These are phyloP conservation scores for Halcyon malimbica DNA, from an alignment of 2,113 vertebrate species.

Conservation along the genomic window DNA sequence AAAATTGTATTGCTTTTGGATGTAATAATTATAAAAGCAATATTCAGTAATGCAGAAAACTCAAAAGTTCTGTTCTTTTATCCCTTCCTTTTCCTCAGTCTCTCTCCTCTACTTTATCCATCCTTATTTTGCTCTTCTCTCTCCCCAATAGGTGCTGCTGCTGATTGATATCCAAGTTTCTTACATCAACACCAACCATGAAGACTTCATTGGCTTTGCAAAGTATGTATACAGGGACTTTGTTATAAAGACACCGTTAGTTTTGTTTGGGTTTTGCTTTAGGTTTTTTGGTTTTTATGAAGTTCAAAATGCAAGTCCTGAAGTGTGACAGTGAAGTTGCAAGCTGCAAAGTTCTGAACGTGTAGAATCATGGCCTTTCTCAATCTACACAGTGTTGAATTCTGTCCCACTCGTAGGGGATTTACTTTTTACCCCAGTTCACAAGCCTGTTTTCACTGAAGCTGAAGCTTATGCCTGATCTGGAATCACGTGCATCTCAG, in stretches of 20 bases:
- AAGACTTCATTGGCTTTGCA: conserved; percentile 93
- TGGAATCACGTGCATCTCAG: neutral
- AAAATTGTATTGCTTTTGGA: neutral
- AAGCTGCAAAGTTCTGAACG: neutral
- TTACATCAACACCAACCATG: conserved; percentile 95
- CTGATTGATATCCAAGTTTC: conserved; percentile 92
- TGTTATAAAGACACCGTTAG: neutral
- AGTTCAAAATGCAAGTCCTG: neutral
- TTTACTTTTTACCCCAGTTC: neutral
- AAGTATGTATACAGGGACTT: conserved; percentile 79
- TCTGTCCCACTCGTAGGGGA: neutral
- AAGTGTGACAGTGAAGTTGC: neutral
- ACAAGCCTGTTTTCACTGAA: neutral
- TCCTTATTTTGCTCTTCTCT: neutral
- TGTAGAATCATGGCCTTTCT: neutral
- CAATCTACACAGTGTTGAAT: neutral
- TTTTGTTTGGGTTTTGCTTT: neutral
- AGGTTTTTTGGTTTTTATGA: neutral
- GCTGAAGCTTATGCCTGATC: neutral
- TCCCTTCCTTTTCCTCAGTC: neutral
- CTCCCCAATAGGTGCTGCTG: conserved; percentile 80
- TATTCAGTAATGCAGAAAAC: neutral
- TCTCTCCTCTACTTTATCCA: neutral
- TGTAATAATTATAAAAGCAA: neutral
- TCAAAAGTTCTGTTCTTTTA: neutral